Evolutionary conservation across 2,797 vertebrate genomes (phyloP).

Genomic region (Oreonectes daqikongensis): DNA sequence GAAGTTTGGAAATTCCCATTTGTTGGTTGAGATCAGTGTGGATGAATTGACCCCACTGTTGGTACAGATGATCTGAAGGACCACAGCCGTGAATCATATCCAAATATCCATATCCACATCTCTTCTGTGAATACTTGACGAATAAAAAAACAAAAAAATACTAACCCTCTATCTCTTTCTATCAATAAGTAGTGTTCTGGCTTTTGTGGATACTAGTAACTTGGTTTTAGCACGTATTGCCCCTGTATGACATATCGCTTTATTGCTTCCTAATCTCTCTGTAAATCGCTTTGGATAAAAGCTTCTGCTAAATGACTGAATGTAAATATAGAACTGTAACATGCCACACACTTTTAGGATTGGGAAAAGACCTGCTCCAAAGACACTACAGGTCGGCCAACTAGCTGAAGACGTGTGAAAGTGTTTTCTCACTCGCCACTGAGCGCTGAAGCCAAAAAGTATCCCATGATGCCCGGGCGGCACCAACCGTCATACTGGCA

Average conservation of each 20-base stretch:
- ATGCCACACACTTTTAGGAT: constrained; percentile 27
- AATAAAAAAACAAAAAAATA: no score
- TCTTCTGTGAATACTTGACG: no score
- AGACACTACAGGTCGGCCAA: constrained; percentile 36
- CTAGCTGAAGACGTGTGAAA: constrained; percentile 25
- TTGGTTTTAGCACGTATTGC: no score
- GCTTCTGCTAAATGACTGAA: no score
- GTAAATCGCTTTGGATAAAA: no score
- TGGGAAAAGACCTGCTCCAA: constrained; percentile 41
- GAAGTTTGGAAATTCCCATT: constrained; percentile 3
- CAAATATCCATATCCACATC: no score
- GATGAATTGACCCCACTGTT: constrained; percentile 23
- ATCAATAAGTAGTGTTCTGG: no score
- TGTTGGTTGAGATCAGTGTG: neutral
- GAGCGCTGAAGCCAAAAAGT: constrained; percentile 1
- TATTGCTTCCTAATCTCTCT: no score
- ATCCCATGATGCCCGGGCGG: constrained; percentile 24
- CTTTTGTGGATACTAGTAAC: no score
- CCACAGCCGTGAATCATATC: neutral
- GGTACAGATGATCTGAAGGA: constrained; percentile 31
- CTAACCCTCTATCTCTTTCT: no score
- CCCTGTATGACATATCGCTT: no score
- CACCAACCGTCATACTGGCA: constrained; percentile 42
- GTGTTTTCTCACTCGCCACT: constrained; percentile 18
- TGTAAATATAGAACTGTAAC: constrained; percentile 22